These are phyloP conservation scores for Caenorhabditis sp. DNA, from an alignment of 2,888 invertebrate genomes.

Conservation along the genomic window DNA sequence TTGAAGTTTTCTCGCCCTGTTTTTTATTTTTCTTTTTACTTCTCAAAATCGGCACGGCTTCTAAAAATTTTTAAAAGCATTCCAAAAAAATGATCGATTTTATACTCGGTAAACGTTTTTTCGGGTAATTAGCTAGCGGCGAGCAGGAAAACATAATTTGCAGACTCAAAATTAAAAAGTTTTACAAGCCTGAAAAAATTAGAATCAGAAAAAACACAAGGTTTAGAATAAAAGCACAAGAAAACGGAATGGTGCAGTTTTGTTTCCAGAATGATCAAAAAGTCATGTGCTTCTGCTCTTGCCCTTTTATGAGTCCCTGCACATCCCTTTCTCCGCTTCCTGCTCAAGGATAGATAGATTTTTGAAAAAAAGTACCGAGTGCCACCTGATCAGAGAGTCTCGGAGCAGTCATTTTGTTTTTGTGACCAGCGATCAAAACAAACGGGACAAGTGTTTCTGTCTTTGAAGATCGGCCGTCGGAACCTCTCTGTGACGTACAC, in stretches of 20 bases:
- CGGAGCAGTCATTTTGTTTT: slow-evolving; percentile 36
- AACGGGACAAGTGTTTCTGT: slow-evolving; percentile 43
- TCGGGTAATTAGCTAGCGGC: too few species aligned
- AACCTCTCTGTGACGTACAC: slow-evolving; percentile 40
- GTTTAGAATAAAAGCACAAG: neutral
- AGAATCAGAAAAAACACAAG: neutral
- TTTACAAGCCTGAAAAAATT: too few species aligned
- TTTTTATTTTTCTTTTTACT: too few species aligned
- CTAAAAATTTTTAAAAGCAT: too few species aligned
- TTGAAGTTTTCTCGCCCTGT: too few species aligned
- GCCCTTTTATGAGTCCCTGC: slow-evolving; percentile 11
- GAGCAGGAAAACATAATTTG: too few species aligned
- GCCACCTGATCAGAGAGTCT: slow-evolving; percentile 19
- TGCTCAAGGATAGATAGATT: slow-evolving; percentile 28
- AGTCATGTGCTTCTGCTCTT: slow-evolving; percentile 26
- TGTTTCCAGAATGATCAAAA: slow-evolving; percentile 26
- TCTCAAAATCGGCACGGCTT: too few species aligned
- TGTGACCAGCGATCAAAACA: slow-evolving; percentile 24
- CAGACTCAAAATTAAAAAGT: too few species aligned
- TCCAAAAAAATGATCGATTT: too few species aligned
- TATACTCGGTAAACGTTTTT: too few species aligned
- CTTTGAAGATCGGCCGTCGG: slow-evolving; percentile 36
- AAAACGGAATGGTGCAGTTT: neutral
- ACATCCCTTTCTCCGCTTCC: slow-evolving; percentile 7
- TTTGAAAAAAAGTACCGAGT: slow-evolving; percentile 3